A percentile compares a stretch with the other conserved stretches of the same genome.
These are phyloP conservation scores for Exocentrus adspersus DNA, from an alignment of 2,888 invertebrate species.

Conservation along the genomic window DNA sequence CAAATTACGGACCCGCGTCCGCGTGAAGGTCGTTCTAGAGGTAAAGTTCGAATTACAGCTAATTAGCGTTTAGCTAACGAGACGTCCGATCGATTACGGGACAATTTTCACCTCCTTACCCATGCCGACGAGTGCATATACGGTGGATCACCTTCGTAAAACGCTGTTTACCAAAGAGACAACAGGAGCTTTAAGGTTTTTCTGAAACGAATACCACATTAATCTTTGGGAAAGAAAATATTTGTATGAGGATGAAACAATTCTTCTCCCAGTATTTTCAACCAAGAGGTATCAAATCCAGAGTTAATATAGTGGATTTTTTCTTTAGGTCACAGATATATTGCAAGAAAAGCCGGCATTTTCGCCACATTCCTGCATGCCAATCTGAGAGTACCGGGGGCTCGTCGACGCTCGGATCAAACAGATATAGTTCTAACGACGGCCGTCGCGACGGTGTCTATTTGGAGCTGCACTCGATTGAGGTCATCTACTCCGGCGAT, in stretches of 20 bases:
- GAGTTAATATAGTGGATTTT: too few relatives aligned
- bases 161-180: too few relatives aligned
- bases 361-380: not conserved
- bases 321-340: too few relatives aligned
- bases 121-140: not conserved
- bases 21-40: slow-evolving; percentile 20
- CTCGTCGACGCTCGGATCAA: slow-evolving; percentile 23
- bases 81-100: slow-evolving; percentile 27
- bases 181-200: too few relatives aligned
- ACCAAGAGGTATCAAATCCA: too few relatives aligned
- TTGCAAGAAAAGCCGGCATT: not conserved
- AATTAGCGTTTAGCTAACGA: slow-evolving; percentile 25
- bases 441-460: slow-evolving; percentile 49
- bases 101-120: slow-evolving; percentile 15
- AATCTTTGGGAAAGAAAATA: too few relatives aligned
- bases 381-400: not conserved
- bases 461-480: slow-evolving; percentile 55
- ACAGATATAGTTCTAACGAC: slow-evolving; percentile 32
- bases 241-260: too few relatives aligned
- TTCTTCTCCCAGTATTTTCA: too few relatives aligned
- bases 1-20: slow-evolving; percentile 18
- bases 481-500: slow-evolving; percentile 52
- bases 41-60: slow-evolving; percentile 26
- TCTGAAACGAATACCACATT: too few relatives aligned
- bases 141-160: not conserved